These are phyloP conservation scores for Zaprionus africanus DNA, from an alignment of 1,140 invertebrate species.

Conservation along the genomic window DNA sequence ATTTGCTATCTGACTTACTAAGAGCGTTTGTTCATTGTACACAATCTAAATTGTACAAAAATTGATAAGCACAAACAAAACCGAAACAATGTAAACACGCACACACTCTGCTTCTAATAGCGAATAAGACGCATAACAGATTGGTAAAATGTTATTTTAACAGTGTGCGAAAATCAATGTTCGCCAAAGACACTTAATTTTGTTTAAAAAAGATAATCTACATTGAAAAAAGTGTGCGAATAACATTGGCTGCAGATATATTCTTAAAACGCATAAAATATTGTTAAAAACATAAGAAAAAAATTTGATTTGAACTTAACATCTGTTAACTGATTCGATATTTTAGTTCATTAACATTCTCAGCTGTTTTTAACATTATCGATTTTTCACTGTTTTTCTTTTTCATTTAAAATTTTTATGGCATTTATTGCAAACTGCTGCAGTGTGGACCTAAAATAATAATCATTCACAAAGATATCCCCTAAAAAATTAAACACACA, in stretches of 20 bases:
- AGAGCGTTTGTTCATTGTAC: not conserved
- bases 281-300: not conserved
- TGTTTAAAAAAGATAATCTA: not conserved
- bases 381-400: not conserved
- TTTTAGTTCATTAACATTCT: not conserved
- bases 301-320: not conserved
- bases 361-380: conserved; percentile 14
- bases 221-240: not conserved
- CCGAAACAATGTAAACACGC: conserved; percentile 28
- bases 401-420: not conserved
- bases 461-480: not conserved
- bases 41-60: conserved; percentile 19
- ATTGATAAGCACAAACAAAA: conserved; percentile 42
- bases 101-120: not conserved
- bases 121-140: conserved; percentile 11
- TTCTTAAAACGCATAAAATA: not conserved
- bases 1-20: not conserved
- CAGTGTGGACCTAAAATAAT: not conserved
- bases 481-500: not conserved
- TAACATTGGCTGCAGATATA: not conserved
- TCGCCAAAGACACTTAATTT: not conserved
- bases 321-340: not conserved
- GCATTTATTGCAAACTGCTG: not conserved
- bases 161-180: conserved; percentile 6
- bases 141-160: conserved; percentile 11